Percentiles rank a stretch among this genome's conserved stretches.
These are phyloP conservation scores for Glandiceps talaboti DNA, from an alignment of 53 echinoderm and acorn worm genomes.

Conservation along the genomic window DNA sequence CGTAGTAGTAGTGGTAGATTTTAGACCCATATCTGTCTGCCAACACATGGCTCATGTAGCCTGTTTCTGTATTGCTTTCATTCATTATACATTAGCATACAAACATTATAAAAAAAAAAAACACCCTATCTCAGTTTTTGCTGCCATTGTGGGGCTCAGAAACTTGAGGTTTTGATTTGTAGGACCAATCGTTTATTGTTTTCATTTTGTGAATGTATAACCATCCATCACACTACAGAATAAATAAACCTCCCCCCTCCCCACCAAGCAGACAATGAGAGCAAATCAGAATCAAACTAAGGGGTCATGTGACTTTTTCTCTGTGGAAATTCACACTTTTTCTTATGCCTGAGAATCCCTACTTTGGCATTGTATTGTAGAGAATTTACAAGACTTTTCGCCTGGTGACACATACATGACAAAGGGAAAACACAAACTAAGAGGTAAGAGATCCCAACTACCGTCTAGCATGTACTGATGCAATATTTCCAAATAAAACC, in stretches of 20 bases:
- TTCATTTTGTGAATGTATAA: not conserved
- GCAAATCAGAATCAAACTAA: not conserved
- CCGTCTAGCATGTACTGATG: not conserved
- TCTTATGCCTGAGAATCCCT: not conserved
- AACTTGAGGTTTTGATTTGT: not conserved
- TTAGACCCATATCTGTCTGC: not conserved
- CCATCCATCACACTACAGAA: not conserved
- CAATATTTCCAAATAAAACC: not conserved
- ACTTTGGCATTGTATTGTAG: not conserved
- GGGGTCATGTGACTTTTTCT: not conserved
- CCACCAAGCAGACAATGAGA: not conserved
- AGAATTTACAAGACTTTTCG: not conserved
- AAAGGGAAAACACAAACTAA: not conserved
- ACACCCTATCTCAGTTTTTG: not conserved
- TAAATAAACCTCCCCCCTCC: not conserved
- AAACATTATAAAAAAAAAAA: no score
- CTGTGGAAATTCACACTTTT: not conserved
- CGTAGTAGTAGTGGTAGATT: not conserved
- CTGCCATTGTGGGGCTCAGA: not conserved
- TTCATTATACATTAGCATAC: not conserved
- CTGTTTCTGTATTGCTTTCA: not conserved
- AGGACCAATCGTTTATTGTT: not conserved
- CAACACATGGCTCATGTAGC: slow-evolving; percentile 1
- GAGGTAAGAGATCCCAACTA: not conserved
- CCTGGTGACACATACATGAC: not conserved